Base-by-base conservation (phyloP, 2,113 vertebrate species). In the Bubo blakistoni region DNA sequence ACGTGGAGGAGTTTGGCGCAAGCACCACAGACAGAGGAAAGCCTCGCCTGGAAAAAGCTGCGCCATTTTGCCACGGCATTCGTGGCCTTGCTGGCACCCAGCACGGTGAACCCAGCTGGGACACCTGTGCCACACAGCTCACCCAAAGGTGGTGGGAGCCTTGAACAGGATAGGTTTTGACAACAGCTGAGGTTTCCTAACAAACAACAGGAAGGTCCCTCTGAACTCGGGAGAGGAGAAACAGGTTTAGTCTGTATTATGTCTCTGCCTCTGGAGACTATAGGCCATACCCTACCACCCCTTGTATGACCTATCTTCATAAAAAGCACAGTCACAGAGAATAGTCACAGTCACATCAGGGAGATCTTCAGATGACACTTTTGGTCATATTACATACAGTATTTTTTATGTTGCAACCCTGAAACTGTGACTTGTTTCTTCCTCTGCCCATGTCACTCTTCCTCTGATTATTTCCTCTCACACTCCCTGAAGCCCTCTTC, bases 1-100 rank as follows among this genome's bases (percentile, higher is more conserved):
- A 90, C 78, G 57, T 98, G 98, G 97, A 98, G 95, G 85, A 73
- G 66, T 94, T 96, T 91, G 96, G 93, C 32, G 14, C 29, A 57
- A 30, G 86, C 40, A 16, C 82, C 8, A 9, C 71, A 58, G 80
- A 25, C 3, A 11, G 54, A 81, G 58, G 54, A 66, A 70, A 81
- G 30, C 46, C 46, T 72, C 0, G 0, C n/a, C 63, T 44, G 65
- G 42, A 55, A 86, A 73, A 49, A 57, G 42, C 40, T 58, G 42
- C 1, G 3, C 34, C 14, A 3, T 36, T 87, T 44, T 85, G 66
- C 65, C 67, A 47, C 15, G 0, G 13, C 19, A 49, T 67, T 58
- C 16, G 2, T 2, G 9, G n/a, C 46, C 34, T 79, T 7, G 5
- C 15, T n/a, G 55, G 16, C 24, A 25, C 70, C 10, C 47, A 72